Evolutionary conservation across 2,888 invertebrate genomes (phyloP).

Genomic region (Pristionchus fissidentatus): DNA sequence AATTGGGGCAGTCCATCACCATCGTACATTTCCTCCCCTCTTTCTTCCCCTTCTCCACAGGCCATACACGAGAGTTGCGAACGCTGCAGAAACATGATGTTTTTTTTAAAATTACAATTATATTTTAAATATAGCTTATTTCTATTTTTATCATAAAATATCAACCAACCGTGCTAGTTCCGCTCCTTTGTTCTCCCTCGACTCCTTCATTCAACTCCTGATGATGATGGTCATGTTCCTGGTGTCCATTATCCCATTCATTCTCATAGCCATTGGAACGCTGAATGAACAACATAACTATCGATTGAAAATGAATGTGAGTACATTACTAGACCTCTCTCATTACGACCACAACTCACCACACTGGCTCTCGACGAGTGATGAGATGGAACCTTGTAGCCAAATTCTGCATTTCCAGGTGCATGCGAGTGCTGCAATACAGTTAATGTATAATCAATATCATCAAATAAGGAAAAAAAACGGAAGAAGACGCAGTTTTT

Average conservation of each 20-base stretch:
- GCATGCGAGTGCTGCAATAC: not conserved
- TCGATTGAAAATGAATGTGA: too few relatives aligned
- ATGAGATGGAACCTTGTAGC: constrained; percentile 11
- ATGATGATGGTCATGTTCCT: too few relatives aligned
- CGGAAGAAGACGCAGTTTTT: too few relatives aligned
- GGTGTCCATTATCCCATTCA: too few relatives aligned
- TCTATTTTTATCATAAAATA: not conserved
- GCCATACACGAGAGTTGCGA: constrained; percentile 11
- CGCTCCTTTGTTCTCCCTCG: not conserved
- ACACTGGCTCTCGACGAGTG: constrained; percentile 30
- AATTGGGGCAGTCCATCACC: not conserved
- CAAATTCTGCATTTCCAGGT: not conserved
- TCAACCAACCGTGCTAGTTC: not conserved
- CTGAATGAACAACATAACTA: too few relatives aligned
- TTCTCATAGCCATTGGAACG: too few relatives aligned
- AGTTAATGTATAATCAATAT: too few relatives aligned
- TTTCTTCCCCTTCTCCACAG: not conserved
- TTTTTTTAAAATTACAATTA: too few relatives aligned
- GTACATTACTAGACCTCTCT: too few relatives aligned
- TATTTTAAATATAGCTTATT: not conserved
- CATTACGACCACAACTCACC: too few relatives aligned
- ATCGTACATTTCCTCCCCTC: not conserved
- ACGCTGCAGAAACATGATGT: not conserved
- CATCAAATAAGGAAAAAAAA: too few relatives aligned
- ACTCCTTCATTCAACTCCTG: not conserved